Evolutionary conservation across 2,888 invertebrate species (phyloP), one percentile per base, ranked within the genome.

Genomic region (Stratiomys singularior): DNA sequence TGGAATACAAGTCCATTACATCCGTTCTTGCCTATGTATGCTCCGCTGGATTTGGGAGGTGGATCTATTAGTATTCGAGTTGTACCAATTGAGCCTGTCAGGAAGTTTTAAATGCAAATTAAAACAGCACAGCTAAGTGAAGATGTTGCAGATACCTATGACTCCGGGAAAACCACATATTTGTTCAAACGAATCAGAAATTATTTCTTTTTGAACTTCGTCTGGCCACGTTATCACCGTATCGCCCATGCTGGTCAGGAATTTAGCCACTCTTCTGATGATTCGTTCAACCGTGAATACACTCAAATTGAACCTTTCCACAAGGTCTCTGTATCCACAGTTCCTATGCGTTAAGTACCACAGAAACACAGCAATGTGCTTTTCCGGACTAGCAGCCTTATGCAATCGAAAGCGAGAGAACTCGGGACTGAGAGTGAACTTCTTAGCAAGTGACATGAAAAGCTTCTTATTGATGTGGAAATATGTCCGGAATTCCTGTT

Each of bases 301-400:
- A n/a, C 23, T n/a, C 1, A 64, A 13, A 28, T 30, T 64, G 28
- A 64, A 64, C 15, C 28, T 27, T 2, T 27, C 64, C 1, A n/a
- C 30, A 28, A 64, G 27, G 28, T 64, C 28, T 5, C 64, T 7
- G 28, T 27, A 64, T 11, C 7, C n/a, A 25, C 27, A 25, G 30
- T 25, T 28, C 25, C n/a, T 25, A 28, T 64, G 64, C 18, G 28
- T n/a, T n/a, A 28, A 27, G 18, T 28, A 64, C 64, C 64, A 64
- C 13, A 64, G 28, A 30, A 64, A 64, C 15, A 64, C 28, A 13
- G 64, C 64, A n/a, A 64, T 15, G 28, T 64, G 64, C 28, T 64
- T 64, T 21, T 11, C 28, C 4, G 64, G n/a, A 64, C 28, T 64
- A 1, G 28, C 28, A 5, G 28, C 28, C 9, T n/a, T 28, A 4